phyloP scores from a whole-genome alignment of 1,140 invertebrate species.

The Drosophila auraria region DNA sequence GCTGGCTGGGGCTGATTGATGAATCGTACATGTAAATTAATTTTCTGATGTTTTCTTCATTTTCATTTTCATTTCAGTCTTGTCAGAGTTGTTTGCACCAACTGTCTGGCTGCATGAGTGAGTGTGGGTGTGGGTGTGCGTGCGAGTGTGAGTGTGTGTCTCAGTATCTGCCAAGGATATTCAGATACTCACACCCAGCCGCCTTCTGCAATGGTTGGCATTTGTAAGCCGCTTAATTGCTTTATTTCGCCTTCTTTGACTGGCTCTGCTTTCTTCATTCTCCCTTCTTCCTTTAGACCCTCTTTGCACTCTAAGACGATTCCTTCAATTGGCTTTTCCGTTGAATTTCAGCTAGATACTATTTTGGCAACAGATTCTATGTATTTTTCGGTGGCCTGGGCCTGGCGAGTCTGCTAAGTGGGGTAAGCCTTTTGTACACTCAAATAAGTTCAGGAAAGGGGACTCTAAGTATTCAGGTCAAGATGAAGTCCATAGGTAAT shows the following conservation, averaged over 20 bases:
- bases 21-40: constrained; percentile 83
- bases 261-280: constrained; percentile 12
- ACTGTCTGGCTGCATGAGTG: constrained; percentile 28
- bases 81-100: constrained; percentile 71
- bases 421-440: constrained; percentile 7
- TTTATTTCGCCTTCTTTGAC: constrained; percentile 74
- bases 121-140: constrained; percentile 14
- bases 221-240: constrained; percentile 83
- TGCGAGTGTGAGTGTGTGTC: constrained; percentile 5
- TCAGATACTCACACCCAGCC: constrained; percentile 31
- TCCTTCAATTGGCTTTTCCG: constrained; percentile 66
- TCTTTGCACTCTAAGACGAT: constrained; percentile 30
- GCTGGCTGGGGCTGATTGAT: constrained; percentile 67
- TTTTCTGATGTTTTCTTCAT: constrained; percentile 79
- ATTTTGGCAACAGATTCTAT: constrained; percentile 38
- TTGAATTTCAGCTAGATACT: constrained; percentile 54
- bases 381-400: neutral
- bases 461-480: neutral
- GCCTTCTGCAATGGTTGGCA: constrained; percentile 64
- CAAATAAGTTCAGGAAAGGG: neutral
- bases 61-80: constrained; percentile 55
- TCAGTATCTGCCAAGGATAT: constrained; percentile 12
- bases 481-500: too few relatives aligned
- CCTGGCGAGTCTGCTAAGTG: constrained; percentile 9
- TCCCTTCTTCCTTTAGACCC: neutral